Conservation (phyloP, 2,113 vertebrate species). For the Neodontobutis hainanensis region DNA sequence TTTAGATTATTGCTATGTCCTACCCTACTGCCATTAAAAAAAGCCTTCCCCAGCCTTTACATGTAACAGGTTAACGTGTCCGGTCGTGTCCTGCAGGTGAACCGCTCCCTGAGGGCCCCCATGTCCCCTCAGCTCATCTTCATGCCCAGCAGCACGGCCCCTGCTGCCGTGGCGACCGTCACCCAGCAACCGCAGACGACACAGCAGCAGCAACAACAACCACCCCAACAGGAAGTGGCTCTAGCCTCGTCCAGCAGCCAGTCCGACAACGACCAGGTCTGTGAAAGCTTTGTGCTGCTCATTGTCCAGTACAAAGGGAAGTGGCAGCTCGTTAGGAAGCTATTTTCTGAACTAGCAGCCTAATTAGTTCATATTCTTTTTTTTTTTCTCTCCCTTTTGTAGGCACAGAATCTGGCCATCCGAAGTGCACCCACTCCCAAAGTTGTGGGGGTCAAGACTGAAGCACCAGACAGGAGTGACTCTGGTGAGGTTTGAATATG, state of each 20-base stretch:
- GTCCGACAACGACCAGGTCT: slow-evolving; percentile 89
- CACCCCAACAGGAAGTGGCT: slow-evolving; percentile 83
- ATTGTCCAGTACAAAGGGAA: no score
- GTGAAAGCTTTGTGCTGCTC: background rate
- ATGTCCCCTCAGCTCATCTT: slow-evolving; percentile 96
- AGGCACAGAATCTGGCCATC: slow-evolving; percentile 78
- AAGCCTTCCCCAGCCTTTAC: no score
- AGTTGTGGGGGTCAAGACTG: slow-evolving; percentile 70
- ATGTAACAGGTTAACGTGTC: background rate
- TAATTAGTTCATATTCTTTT: no score
- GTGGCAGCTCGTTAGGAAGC: background rate
- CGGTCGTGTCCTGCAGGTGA: slow-evolving; percentile 66
- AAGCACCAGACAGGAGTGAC: slow-evolving; percentile 73
- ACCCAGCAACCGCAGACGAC: slow-evolving; percentile 72
- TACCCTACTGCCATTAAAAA: no score
- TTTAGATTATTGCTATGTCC: no score
- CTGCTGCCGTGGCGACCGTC: slow-evolving; percentile 82
- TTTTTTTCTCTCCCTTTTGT: background rate
- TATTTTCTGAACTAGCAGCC: background rate
- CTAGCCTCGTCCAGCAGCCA: slow-evolving; percentile 83
- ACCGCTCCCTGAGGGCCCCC: slow-evolving; percentile 83
- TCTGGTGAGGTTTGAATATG: slow-evolving; percentile 41
- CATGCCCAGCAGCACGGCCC: slow-evolving; percentile 93
- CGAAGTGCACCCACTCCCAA: slow-evolving; percentile 66
- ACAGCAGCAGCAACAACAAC: slow-evolving; percentile 24